Conservation (phyloP, 1,140 invertebrate genomes). For the Orius laevigatus region DNA sequence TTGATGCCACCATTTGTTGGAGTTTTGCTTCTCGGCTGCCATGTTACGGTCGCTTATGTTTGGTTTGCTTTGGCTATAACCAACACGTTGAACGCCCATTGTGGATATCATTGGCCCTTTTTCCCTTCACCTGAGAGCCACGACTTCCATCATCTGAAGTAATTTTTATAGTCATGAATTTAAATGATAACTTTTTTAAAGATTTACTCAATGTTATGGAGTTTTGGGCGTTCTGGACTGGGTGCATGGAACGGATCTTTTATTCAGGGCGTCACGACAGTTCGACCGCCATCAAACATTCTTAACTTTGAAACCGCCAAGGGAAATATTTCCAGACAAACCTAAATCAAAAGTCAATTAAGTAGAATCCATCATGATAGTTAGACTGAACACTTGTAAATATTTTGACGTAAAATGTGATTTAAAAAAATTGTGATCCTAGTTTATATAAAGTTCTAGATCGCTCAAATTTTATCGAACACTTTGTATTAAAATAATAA, state of each 20-base stretch:
- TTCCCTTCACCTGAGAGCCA: constrained; percentile 80
- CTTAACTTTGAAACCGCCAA: constrained; percentile 56
- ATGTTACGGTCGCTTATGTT: constrained; percentile 65
- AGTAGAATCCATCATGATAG: constrained; percentile 1
- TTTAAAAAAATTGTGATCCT: too few relatives aligned
- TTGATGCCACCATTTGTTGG: constrained; percentile 63
- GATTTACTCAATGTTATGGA: constrained; percentile 74
- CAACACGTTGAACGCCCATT: constrained; percentile 70
- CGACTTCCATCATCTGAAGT: constrained; percentile 83
- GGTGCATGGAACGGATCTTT: constrained; percentile 66
- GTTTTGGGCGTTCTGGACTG: constrained; percentile 70
- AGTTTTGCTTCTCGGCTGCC: constrained; percentile 62
- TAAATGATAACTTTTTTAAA: constrained; percentile 25
- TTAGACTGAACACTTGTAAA: background rate
- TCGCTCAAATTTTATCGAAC: background rate
- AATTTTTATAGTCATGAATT: constrained; percentile 5
- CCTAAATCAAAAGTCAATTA: constrained; percentile 26
- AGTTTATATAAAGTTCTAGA: background rate
- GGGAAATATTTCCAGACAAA: constrained; percentile 56
- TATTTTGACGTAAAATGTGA: background rate
- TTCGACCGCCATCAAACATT: constrained; percentile 65
- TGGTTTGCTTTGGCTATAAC: constrained; percentile 68
- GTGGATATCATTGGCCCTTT: constrained; percentile 77
- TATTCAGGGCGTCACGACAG: constrained; percentile 54
- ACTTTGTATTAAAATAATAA: background rate